Evolutionary conservation across 2,888 invertebrate species (phyloP).

Genomic region (Limnephilus rhombicus): DNA sequence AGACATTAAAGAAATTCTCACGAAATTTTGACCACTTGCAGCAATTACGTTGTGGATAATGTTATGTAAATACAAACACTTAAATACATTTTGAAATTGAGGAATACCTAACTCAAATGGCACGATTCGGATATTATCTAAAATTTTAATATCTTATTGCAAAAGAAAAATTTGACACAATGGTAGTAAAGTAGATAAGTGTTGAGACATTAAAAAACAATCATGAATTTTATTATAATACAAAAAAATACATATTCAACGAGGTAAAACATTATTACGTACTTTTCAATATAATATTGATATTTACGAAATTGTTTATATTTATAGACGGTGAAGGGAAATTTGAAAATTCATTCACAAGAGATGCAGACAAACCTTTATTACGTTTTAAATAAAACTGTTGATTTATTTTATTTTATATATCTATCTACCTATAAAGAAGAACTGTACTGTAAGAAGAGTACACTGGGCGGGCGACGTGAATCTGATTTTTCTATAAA

Average conservation of each 20-base stretch:
- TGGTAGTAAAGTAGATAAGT: neutral
- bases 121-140: neutral
- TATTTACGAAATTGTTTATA: no score
- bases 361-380: no score
- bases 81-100: neutral
- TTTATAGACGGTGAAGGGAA: no score
- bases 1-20: conserved; percentile 19
- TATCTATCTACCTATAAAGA: no score
- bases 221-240: neutral
- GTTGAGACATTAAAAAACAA: no score
- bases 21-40: conserved; percentile 37
- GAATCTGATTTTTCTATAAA: no score
- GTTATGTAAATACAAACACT: neutral
- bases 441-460: no score
- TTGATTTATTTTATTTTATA: no score
- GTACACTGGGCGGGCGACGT: no score
- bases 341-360: no score
- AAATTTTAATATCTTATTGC: neutral
- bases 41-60: conserved; percentile 12
- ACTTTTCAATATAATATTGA: no score
- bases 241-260: neutral
- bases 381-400: no score
- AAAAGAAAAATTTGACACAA: neutral
- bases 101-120: neutral
- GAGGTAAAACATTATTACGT: neutral